Percentiles rank a stretch among this genome's conserved stretches.
Evolutionary conservation across 2,888 invertebrate genomes (phyloP).

Genomic region (Cephus spinipes): DNA sequence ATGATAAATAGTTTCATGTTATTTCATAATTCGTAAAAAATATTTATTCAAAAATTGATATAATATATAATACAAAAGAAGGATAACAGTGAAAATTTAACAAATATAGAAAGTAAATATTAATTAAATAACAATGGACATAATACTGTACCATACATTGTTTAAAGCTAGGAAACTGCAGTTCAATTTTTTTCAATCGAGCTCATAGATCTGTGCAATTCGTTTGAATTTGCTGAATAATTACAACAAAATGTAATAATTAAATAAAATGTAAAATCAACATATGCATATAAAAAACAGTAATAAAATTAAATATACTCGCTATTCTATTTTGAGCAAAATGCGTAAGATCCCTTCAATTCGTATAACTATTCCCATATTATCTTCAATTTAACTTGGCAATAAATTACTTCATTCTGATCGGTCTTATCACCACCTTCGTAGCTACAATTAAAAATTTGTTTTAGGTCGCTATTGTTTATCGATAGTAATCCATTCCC

Average conservation of each 20-base stretch:
- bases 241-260: neutral
- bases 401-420: neutral
- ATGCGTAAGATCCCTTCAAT: neutral
- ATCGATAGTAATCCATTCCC: neutral
- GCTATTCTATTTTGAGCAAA: neutral
- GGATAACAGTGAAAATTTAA: conserved; percentile 15
- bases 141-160: neutral
- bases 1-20: neutral
- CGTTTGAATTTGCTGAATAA: neutral
- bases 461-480: neutral
- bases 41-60: conserved; percentile 20
- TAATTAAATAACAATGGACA: conserved; percentile 12
- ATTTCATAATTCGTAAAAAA: conserved; percentile 17
- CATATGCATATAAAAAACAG: neutral
- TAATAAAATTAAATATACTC: neutral
- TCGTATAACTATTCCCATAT: neutral
- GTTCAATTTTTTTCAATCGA: neutral
- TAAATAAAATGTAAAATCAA: neutral
- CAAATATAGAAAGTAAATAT: conserved; percentile 6
- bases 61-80: conserved; percentile 15
- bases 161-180: neutral
- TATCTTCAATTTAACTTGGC: neutral
- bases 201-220: neutral
- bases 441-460: neutral
- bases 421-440: neutral